Evolutionary conservation across 2,888 invertebrate species (phyloP).

Genomic region (Apodemia zela): DNA sequence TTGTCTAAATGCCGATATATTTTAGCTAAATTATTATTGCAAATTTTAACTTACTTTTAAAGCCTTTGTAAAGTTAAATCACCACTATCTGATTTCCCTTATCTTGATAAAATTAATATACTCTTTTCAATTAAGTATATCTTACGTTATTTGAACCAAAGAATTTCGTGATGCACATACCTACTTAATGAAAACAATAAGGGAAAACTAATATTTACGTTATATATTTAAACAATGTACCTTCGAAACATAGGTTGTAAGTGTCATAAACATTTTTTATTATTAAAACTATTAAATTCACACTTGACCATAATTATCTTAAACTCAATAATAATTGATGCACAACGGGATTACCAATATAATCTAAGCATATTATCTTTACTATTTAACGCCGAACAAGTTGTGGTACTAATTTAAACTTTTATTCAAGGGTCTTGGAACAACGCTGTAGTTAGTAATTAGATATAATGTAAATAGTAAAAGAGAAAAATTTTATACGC

Average conservation of each 20-base stretch:
- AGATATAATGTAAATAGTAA: conserved; percentile 63
- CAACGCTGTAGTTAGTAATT: conserved; percentile 56
- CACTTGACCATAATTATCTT: conserved; percentile 26
- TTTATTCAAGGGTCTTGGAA: conserved; percentile 48
- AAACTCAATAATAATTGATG: conserved; percentile 27
- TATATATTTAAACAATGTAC: not conserved
- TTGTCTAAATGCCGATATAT: not conserved
- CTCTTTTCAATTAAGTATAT: not conserved
- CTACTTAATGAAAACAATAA: not conserved
- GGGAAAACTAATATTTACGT: not conserved
- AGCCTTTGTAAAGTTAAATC: not conserved
- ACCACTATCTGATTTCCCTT: not conserved
- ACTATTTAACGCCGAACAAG: conserved; percentile 11
- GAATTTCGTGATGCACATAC: not conserved
- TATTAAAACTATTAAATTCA: conserved; percentile 17
- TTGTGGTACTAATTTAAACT: conserved; percentile 42
- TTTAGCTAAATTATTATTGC: too few species aligned
- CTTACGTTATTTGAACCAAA: not conserved
- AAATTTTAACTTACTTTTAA: too few species aligned
- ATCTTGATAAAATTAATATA: not conserved
- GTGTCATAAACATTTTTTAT: conserved; percentile 26
- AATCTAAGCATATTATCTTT: conserved; percentile 21
- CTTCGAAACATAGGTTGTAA: conserved; percentile 26
- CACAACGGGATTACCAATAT: conserved; percentile 31
- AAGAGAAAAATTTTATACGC: conserved; percentile 62